Percentiles rank a stretch among this genome's conserved stretches.
These are phyloP conservation scores for Regulus satrapa DNA, from an alignment of 2,113 vertebrate genomes.

Conservation along the genomic window DNA sequence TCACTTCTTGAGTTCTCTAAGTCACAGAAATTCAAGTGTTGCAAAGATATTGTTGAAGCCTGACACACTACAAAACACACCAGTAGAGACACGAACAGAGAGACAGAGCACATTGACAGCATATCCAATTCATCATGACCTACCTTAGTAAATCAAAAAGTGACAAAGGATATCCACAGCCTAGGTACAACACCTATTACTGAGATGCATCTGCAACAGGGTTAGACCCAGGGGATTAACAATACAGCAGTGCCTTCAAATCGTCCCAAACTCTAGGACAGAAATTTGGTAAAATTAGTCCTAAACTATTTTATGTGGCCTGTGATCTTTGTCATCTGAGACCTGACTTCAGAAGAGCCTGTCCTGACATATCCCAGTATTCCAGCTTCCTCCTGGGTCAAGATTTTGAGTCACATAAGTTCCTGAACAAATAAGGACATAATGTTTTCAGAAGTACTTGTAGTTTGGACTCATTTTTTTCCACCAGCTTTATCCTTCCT, in stretches of 20 bases:
- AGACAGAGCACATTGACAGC: background rate
- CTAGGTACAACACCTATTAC: background rate
- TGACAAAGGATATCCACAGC: background rate
- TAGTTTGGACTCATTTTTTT: background rate
- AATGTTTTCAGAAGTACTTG: conserved; percentile 24
- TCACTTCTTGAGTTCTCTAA: background rate
- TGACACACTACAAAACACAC: background rate
- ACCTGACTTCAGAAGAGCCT: background rate
- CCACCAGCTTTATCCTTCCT: conserved; percentile 19
- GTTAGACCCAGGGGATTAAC: background rate
- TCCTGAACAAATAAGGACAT: conserved; percentile 40
- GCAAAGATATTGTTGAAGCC: background rate
- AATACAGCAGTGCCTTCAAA: background rate
- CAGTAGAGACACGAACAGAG: background rate
- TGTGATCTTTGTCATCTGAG: background rate
- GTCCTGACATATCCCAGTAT: background rate
- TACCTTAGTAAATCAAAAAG: background rate
- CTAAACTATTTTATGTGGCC: background rate
- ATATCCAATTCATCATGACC: background rate
- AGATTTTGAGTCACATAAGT: conserved; percentile 7
- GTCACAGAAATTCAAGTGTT: background rate
- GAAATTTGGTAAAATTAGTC: background rate
- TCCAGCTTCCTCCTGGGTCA: background rate
- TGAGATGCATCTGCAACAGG: background rate
- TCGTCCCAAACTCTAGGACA: background rate